A percentile compares a stretch with the other conserved stretches of the same genome.
Evolutionary conservation across 2,113 vertebrate species (phyloP).

Genomic region (Xiphophorus couchianus): DNA sequence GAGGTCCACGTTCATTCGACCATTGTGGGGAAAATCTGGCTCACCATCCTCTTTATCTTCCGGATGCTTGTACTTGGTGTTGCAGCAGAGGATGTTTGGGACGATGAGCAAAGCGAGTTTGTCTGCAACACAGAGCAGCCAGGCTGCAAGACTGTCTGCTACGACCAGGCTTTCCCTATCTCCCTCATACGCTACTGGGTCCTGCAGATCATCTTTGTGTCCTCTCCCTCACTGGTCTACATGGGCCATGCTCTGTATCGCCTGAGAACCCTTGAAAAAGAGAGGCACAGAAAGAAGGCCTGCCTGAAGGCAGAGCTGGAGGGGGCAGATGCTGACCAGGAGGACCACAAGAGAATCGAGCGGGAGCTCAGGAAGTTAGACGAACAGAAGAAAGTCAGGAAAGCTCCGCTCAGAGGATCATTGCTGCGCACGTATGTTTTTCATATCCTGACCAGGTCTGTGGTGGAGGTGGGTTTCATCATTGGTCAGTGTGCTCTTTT

Average conservation of each 20-base stretch:
- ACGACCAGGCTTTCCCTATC: slow-evolving; percentile 94
- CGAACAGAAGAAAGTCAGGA: slow-evolving; percentile 91
- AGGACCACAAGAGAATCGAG: slow-evolving; percentile 87
- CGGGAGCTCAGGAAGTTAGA: slow-evolving; percentile 89
- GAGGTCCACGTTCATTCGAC: slow-evolving; percentile 96
- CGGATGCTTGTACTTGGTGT: slow-evolving; percentile 94
- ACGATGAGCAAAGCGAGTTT: slow-evolving; percentile 93
- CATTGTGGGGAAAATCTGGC: slow-evolving; percentile 96
- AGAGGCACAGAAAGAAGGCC: slow-evolving; percentile 87
- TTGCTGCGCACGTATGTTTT: slow-evolving; percentile 90
- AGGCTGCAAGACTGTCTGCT: slow-evolving; percentile 93
- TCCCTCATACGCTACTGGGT: slow-evolving; percentile 97
- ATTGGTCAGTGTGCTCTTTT: slow-evolving; percentile 92
- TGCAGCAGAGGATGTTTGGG: slow-evolving; percentile 94
- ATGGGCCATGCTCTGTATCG: slow-evolving; percentile 93
- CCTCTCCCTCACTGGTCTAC: slow-evolving; percentile 92
- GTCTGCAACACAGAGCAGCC: slow-evolving; percentile 95
- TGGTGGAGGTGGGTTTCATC: slow-evolving; percentile 92
- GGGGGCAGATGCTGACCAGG: slow-evolving; percentile 78
- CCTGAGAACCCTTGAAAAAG: slow-evolving; percentile 89
- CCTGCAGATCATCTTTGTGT: slow-evolving; percentile 94
- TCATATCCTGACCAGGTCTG: slow-evolving; percentile 93
- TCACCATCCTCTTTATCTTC: slow-evolving; percentile 96
- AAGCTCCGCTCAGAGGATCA: slow-evolving; percentile 90
- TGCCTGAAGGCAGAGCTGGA: slow-evolving; percentile 87